Conservation (phyloP, 2,113 vertebrate genomes). For the Dasyornis broadbenti region DNA sequence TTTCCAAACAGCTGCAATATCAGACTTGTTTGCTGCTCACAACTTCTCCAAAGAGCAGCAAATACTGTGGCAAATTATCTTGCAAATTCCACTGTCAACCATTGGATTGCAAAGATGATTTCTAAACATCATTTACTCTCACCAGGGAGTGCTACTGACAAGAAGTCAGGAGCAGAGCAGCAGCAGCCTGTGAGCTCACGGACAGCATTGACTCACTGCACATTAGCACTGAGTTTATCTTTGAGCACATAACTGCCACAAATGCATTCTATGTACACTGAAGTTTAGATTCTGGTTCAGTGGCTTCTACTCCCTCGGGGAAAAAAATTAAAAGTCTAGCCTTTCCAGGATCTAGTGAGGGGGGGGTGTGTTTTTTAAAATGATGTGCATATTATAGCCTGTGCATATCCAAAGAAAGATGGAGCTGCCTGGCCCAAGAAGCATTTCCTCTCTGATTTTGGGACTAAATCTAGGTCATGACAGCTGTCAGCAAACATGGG, state of each 20-base stretch:
- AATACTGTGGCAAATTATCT: not conserved
- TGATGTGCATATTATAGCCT: not conserved
- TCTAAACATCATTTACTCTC: not conserved
- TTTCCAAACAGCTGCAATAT: not conserved
- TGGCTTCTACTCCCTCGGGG: not conserved
- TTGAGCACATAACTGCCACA: not conserved
- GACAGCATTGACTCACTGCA: not conserved
- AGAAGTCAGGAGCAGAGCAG: not conserved
- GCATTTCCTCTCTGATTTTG: not conserved
- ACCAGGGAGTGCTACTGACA: not conserved
- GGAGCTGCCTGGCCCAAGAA: not conserved
- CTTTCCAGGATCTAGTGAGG: not conserved
- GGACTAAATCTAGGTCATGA: not conserved
- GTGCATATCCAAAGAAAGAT: not conserved
- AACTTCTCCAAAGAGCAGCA: not conserved
- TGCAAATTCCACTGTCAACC: not conserved
- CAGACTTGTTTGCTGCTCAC: not conserved
- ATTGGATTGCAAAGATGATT: not conserved
- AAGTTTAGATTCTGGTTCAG: slow-evolving; percentile 16
- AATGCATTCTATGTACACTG: not conserved
- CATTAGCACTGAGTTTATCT: not conserved
- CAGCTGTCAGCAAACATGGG: not conserved
- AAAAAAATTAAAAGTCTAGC: not conserved
- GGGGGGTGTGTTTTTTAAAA: not conserved
- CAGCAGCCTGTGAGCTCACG: not conserved